Evolutionary conservation across 2,113 vertebrate species (phyloP).

Genomic region (Podocnemis expansa): DNA sequence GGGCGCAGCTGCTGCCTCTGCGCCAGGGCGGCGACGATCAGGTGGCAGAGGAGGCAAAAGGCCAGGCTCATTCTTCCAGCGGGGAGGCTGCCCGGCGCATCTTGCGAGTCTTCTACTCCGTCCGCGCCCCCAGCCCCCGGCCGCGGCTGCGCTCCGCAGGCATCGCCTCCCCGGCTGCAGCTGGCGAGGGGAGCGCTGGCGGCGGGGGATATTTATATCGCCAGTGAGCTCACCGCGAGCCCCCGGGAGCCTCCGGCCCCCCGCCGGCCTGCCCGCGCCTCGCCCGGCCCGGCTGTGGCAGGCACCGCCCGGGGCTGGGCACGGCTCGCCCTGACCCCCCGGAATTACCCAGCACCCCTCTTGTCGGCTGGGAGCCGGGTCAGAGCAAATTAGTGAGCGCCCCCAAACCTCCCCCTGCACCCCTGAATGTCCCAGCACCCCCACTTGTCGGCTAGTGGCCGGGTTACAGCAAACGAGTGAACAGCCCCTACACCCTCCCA

Average conservation of each 20-base stretch:
- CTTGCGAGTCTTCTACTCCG: constrained; percentile 66
- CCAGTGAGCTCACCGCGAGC: constrained; percentile 87
- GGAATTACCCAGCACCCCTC: no score
- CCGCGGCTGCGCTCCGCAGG: constrained; percentile 33
- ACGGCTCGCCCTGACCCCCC: no score
- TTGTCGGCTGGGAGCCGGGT: no score
- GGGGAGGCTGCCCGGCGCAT: constrained; percentile 79
- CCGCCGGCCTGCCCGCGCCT: constrained; percentile 59
- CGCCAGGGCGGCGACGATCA: constrained; percentile 70
- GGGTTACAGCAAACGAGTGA: no score
- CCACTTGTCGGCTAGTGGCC: no score
- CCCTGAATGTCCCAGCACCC: no score
- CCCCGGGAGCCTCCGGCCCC: constrained; percentile 77
- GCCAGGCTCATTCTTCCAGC: constrained; percentile 89
- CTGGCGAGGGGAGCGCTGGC: constrained; percentile 65
- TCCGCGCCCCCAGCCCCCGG: constrained; percentile 26
- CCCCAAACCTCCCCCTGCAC: no score
- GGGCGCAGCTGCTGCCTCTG: constrained; percentile 70
- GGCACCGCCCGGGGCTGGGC: no score
- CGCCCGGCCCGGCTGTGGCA: constrained; percentile 35
- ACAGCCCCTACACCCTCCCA: no score
- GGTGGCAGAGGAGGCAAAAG: constrained; percentile 81
- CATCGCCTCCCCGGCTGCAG: constrained; percentile 47
- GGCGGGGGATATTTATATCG: constrained; percentile 92
- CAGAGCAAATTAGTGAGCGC: no score